Base-by-base conservation (phyloP, 2,113 vertebrate species). In the Silurus meridionalis region DNA sequence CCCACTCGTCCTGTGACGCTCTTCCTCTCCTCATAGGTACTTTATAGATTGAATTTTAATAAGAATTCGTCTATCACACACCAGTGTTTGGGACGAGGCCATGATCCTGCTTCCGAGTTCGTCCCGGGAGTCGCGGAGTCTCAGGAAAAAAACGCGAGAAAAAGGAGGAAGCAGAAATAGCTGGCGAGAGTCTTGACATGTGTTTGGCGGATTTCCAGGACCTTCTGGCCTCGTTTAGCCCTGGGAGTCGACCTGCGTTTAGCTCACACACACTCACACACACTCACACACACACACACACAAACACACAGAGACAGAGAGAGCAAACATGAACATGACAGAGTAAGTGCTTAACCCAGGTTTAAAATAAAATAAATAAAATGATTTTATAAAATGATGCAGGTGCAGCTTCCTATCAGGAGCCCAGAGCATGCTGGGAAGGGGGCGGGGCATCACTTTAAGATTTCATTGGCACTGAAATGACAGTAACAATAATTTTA, bases 201-300 rank as follows among this genome's bases (percentile, higher is more conserved):
- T 57, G n/a, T 83, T 67, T 83, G 82, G 82, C 50, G 0, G 15
- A 0, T 2, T 71, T 71, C 82, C 82, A 83, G 66, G 52, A 83
- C 82, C 82, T 83, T 83, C 82, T 83, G 82, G 82, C 82, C 52
- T 64, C 60, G 21, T 71, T 83, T 69, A 83, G 52, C 82, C 82
- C 50, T 5, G 17, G 57, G 82, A 69, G 82, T 83, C 52, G 3
- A 83, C 82, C 82, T 83, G 66, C 52, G 6, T 83, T 71, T 71
- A 83, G 82, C 64, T 66, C 69, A 55, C n/a, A 82, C 21, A n/a
- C 46, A 52, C 37, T 8, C 80, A 46, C 60, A 63, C 60, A 82
- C 80, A 81, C 80, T 64, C 60, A 80, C 78, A 80, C 78, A 80
- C 78, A 80, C 78, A 80, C 78, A 79, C 78, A 80, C 55, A 80